A percentile compares a stretch with the other conserved stretches of the same genome.
phyloP scores from a whole-genome alignment of 2,888 invertebrate species.

The Platypus cylindrus region DNA sequence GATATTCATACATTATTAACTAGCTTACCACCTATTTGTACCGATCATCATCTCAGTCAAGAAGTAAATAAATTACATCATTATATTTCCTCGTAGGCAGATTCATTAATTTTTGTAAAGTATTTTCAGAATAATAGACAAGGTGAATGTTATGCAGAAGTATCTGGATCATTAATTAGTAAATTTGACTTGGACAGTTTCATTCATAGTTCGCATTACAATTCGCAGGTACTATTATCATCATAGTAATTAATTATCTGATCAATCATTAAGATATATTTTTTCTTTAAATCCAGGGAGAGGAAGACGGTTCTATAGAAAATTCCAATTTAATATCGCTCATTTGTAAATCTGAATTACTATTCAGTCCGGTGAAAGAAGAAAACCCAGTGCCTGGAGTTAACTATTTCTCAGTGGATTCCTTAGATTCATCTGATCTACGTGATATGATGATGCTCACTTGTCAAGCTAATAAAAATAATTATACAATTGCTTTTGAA shows the following conservation, averaged over 20 bases:
- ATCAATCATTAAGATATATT: not conserved
- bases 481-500: constrained; percentile 91
- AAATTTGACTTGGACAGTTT: constrained; percentile 68
- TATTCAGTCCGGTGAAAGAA: constrained; percentile 85
- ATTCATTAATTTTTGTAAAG: constrained; percentile 1
- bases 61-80: constrained; percentile 26
- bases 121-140: constrained; percentile 54
- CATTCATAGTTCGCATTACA: constrained; percentile 61
- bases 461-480: constrained; percentile 85
- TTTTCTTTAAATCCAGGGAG: constrained; percentile 33
- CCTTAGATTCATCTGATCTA: constrained; percentile 76
- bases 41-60: constrained; percentile 37
- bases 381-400: constrained; percentile 55
- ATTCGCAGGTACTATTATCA: constrained; percentile 39
- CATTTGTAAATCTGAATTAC: constrained; percentile 83
- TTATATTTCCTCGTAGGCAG: no score
- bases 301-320: constrained; percentile 57
- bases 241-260: not conserved
- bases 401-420: constrained; percentile 82
- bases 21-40: constrained; percentile 57
- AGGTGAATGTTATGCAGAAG: constrained; percentile 73
- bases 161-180: constrained; percentile 69
- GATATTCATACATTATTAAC: constrained; percentile 80
- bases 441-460: constrained; percentile 81
- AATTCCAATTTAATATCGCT: constrained; percentile 73